Percentiles rank a stretch among this genome's conserved stretches.
Evolutionary conservation across 2,888 invertebrate species (phyloP).

Genomic region (Ypsolopha scabrella): DNA sequence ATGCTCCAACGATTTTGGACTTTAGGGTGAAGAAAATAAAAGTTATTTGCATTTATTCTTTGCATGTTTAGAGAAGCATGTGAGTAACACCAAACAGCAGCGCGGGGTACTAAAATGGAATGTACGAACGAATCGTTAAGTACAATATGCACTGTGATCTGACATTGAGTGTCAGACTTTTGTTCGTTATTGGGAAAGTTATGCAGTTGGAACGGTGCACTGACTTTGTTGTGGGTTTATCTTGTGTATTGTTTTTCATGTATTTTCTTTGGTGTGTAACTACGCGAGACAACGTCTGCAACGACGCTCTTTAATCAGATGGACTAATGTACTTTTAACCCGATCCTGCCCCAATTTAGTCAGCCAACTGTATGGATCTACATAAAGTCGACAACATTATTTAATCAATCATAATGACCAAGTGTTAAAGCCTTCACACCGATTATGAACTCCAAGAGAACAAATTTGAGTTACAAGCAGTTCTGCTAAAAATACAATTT

Average conservation of each 20-base stretch:
- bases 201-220: background rate
- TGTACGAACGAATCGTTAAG: background rate
- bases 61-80: background rate
- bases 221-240: background rate
- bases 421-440: background rate
- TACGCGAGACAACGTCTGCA: too few relatives aligned
- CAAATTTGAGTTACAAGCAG: background rate
- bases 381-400: background rate
- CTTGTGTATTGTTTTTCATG: background rate
- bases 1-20: background rate
- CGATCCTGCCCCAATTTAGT: too few relatives aligned
- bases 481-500: background rate
- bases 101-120: background rate
- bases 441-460: background rate
- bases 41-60: background rate
- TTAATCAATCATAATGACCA: background rate
- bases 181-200: too few relatives aligned
- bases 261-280: too few relatives aligned
- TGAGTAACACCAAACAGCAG: background rate
- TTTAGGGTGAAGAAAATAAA: background rate
- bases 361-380: too few relatives aligned
- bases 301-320: too few relatives aligned
- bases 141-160: too few relatives aligned
- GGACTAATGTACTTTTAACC: too few relatives aligned
- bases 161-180: too few relatives aligned